These are phyloP conservation scores for Tursiops truncatus DNA, from an alignment of 2,113 vertebrate species.

Conservation along the genomic window DNA sequence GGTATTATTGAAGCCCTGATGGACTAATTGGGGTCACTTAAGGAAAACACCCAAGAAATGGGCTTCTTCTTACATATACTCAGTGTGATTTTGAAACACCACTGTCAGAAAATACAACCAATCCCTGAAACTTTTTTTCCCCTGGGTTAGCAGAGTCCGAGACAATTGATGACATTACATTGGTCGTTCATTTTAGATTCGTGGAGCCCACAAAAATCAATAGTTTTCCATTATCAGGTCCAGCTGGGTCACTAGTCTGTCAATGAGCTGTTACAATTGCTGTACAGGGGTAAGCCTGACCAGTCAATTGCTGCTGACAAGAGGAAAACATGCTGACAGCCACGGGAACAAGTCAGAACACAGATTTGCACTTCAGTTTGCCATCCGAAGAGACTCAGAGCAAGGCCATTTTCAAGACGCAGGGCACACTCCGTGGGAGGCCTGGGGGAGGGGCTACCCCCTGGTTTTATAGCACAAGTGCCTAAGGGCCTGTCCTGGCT, in stretches of 20 bases:
- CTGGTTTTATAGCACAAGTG: not conserved
- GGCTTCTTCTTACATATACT: conserved; percentile 4
- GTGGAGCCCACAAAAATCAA: conserved; percentile 93
- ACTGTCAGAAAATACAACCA: conserved; percentile 70
- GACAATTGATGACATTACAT: conserved; percentile 91
- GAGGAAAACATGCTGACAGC: conserved; percentile 95
- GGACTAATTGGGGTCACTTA: not conserved
- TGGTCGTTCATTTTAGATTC: conserved; percentile 89
- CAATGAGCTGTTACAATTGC: conserved; percentile 96
- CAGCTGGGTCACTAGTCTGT: conserved; percentile 97
- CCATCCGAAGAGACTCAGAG: conserved; percentile 84
- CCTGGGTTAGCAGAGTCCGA: conserved; percentile 83
- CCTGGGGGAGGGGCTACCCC: not conserved
- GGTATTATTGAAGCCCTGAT: not conserved
- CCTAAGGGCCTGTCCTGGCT: conserved; percentile 20
- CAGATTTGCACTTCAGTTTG: conserved; percentile 93
- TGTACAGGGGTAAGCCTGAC: conserved; percentile 91
- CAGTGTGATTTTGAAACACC: conserved; percentile 52
- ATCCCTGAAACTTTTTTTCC: conserved; percentile 77
- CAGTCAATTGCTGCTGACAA: conserved; percentile 97
- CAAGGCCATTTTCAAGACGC: conserved; percentile 85
- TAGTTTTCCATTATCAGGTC: conserved; percentile 99
- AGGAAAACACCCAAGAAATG: conserved; percentile 55
- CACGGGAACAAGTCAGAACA: conserved; percentile 95
- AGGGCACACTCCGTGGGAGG: conserved; percentile 79